phyloP scores from a whole-genome alignment of 92 coral and sea anemone species.

The Palythoa caribaeorum region DNA sequence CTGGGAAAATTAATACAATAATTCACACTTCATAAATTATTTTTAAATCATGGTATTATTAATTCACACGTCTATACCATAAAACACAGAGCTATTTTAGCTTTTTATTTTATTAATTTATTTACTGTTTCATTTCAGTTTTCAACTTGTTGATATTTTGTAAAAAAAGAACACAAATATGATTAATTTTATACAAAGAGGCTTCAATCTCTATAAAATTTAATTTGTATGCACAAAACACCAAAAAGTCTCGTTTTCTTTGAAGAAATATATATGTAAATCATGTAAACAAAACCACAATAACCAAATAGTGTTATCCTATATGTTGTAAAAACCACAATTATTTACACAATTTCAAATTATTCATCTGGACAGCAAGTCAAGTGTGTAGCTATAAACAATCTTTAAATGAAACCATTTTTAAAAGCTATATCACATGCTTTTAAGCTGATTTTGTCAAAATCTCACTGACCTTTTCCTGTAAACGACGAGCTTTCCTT shows the following conservation, averaged over 20 bases:
- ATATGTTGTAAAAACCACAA: background rate
- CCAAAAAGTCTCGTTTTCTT: conserved; percentile 1
- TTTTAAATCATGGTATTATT: background rate
- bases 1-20: background rate
- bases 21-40: background rate
- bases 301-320: background rate
- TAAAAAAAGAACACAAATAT: conserved; percentile 9
- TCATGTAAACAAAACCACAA: conserved; percentile 4
- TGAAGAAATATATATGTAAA: conserved; percentile 13
- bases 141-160: background rate
- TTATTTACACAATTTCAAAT: background rate
- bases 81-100: background rate
- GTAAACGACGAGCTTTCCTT: conserved; percentile 16
- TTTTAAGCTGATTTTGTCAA: conserved; percentile 12
- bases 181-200: conserved; percentile 11
- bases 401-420: conserved; percentile 9
- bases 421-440: conserved; percentile 4
- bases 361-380: conserved; percentile 5
- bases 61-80: background rate
- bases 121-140: conserved; percentile 7
- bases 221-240: conserved; percentile 2
- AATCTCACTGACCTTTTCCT: conserved; percentile 15
- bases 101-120: background rate
- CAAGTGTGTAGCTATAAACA: conserved; percentile 4
- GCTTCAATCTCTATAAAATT: background rate